Evolutionary conservation across 1,140 invertebrate genomes (phyloP), one percentile per base, ranked within the genome.

Genomic region (Drosophila nigromelanica): DNA sequence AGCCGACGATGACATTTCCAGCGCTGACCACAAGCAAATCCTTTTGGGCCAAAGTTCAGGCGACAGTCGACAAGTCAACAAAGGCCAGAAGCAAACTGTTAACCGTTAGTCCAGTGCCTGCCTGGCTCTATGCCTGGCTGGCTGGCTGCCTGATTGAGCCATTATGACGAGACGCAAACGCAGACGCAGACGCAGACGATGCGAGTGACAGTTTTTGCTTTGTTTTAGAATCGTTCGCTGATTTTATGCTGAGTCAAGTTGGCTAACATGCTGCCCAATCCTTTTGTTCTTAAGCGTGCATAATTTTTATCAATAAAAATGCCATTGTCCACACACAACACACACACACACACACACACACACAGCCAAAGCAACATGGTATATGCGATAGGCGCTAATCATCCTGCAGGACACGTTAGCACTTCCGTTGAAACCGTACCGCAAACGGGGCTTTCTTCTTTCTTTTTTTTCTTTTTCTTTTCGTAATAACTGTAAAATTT

Each of bases 281-380:
- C 63, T 50, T 64, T 78, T 86, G 82, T 87, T 40, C 42, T 39
- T 54, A 54, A 69, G 81, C 81, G 82, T 86, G 70, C 81, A 86
- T 86, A 86, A 86, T 86, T 87, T 87, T 86, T 87, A 86, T 86
- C 82, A 77, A 87, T 80, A 83, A 85, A 80, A 70, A 60, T 48
- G 50, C 14, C 64, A 68, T 70, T 80, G 69, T 78, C 71, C 58
- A 45, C 51, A 21, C 21, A 27, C 37, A 61, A 61, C 40, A 76
- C 50, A 55, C 27, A 63, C 40, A 24, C 42, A 40, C 15, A 15
- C 48, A 40, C 10, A 73, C 64, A 59, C 15, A 64, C 50, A 18
- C 39, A 54, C 35, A 24, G 21, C 21, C 21, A 24, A 24, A 43
- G 48, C 10, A 15, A 72, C 60, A 24, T 33, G 24, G 14, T 58